Base-by-base conservation (phyloP, 2,888 invertebrate species). In the Nemotelus pantherinus region DNA sequence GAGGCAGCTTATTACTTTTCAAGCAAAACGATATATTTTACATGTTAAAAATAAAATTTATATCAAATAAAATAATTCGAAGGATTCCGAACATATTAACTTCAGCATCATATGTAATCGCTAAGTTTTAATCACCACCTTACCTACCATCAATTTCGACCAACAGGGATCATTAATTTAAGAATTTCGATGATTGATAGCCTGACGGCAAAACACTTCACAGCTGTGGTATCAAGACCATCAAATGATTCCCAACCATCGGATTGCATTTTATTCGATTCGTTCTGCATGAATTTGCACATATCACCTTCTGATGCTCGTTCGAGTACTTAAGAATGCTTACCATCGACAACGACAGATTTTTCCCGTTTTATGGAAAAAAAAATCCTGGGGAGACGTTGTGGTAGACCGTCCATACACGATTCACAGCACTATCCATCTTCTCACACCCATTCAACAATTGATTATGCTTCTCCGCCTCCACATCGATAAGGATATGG, bases 101-200 rank as follows among this genome's bases (percentile, higher is more conserved):
- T 25, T 0, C 25, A 25, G 25, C 25, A 25, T 25, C 25, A 25
- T 25, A 25, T 25, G 25, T 25, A 25, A 25, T 25, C 25, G 25
- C 25, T 25, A 25, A 25, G 25, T 25, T 25, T 25, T 25, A 25
- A 25, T 25, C 25, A 25, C 25, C 25, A 25, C 25, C 25, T 25
- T 25, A 25, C 1, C 25, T 25, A 25, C 25, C 25, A 1, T 25
- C 25, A 25, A 25, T 25, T 25, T 25, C 25, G 25, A 58, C 25
- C 58, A 58, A 5, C 47, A 47, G 50, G 57, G 10, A 55, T 57
- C 70, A 71, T 71, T 71, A 71, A 71, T 71, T 55, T 71, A 43
- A 71, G 70, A 71, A 71, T 71, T 55, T 57, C 65, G 70, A 71
- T 71, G 70, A 71, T 71, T 71, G 70, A 71, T 71, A 55, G 70